phyloP scores from a whole-genome alignment of 2,888 invertebrate species.

The Lithophane leautieri region DNA sequence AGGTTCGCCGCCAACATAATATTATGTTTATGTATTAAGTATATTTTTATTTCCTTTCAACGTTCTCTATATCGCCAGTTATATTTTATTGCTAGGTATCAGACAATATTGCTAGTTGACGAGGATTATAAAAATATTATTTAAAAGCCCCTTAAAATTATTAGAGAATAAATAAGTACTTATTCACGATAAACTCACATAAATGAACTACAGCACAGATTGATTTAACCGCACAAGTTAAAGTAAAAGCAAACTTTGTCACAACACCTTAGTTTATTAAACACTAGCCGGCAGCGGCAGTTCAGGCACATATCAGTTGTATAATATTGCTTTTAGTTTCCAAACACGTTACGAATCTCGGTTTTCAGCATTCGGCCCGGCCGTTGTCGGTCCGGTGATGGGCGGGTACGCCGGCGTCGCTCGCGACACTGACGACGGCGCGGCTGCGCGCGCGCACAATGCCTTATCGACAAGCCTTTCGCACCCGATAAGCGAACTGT shows the following conservation, averaged over 20 bases:
- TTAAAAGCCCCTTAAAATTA: neutral
- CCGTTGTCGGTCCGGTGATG: constrained; percentile 56
- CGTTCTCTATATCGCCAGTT: neutral
- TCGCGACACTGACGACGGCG: constrained; percentile 81
- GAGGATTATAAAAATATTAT: neutral
- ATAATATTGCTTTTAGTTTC: constrained; percentile 78
- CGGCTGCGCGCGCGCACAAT: constrained; percentile 76
- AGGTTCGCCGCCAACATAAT: constrained; percentile 13
- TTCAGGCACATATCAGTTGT: constrained; percentile 80
- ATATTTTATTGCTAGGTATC: constrained; percentile 21
- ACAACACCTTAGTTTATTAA: constrained; percentile 83
- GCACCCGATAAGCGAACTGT: constrained; percentile 82
- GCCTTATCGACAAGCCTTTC: constrained; percentile 84
- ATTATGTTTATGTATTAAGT: neutral
- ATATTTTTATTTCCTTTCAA: constrained; percentile 37
- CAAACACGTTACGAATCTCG: constrained; percentile 69
- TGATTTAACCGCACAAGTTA: constrained; percentile 73
- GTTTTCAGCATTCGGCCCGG: constrained; percentile 60
- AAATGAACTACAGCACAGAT: constrained; percentile 53
- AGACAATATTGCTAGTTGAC: neutral
- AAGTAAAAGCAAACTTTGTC: constrained; percentile 77
- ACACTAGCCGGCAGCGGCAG: constrained; percentile 75
- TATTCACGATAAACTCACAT: constrained; percentile 52
- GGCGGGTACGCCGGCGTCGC: constrained; percentile 79
- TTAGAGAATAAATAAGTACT: neutral